Evolutionary conservation across 2,797 vertebrate genomes (phyloP).

Genomic region (Coregonus suidteri): DNA sequence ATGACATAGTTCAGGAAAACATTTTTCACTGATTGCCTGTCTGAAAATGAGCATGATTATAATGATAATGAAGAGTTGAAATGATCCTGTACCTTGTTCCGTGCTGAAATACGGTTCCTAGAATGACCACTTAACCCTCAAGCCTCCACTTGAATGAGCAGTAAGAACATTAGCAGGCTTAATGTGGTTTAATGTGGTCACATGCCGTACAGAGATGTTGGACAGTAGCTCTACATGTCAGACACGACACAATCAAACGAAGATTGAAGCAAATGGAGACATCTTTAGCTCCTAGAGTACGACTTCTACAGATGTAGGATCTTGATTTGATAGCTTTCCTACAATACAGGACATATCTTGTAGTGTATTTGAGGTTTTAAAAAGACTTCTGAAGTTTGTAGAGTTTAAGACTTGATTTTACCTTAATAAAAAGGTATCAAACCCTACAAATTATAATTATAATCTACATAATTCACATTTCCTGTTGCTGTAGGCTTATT

Average conservation of each 20-base stretch:
- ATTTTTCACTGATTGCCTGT: neutral
- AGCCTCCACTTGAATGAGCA: conserved; percentile 1
- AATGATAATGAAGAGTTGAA: neutral
- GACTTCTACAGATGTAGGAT: no score
- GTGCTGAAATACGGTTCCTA: neutral
- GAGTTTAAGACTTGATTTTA: no score
- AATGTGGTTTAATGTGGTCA: neutral
- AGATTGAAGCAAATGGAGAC: neutral
- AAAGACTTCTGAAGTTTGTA: no score
- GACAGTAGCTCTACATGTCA: neutral
- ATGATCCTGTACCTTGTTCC: neutral
- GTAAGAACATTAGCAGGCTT: neutral
- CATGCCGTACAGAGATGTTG: neutral
- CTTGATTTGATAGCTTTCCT: no score
- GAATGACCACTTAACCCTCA: neutral
- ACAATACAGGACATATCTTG: no score
- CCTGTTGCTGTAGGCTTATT: no score
- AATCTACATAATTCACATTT: no score
- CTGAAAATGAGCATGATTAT: neutral
- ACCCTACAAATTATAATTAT: no score
- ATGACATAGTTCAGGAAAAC: conserved; percentile 21
- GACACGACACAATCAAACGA: neutral
- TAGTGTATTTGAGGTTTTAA: no score
- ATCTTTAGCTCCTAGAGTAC: neutral
- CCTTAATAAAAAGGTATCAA: no score